Evolutionary conservation across 2,888 invertebrate species (phyloP).

Genomic region (Nephrocerus scutellatus): DNA sequence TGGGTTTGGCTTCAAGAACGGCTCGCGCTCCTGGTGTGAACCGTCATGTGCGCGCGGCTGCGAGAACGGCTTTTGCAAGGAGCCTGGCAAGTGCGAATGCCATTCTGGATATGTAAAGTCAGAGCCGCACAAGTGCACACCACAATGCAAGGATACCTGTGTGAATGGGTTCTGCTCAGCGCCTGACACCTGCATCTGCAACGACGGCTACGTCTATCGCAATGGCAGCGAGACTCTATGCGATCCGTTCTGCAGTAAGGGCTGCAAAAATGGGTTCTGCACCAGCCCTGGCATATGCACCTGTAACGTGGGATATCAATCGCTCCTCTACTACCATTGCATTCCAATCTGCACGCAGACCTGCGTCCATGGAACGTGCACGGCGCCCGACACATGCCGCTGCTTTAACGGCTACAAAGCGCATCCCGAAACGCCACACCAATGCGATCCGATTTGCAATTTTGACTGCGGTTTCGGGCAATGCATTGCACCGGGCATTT

Average conservation of each 20-base stretch:
- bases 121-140: constrained; percentile 34
- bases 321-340: constrained; percentile 33
- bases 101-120: constrained; percentile 34
- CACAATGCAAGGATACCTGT: constrained; percentile 32
- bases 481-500: constrained; percentile 39
- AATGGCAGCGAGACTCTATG: constrained; percentile 37
- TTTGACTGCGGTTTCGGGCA: constrained; percentile 35
- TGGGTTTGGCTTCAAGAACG: constrained; percentile 34
- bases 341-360: constrained; percentile 33
- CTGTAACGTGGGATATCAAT: constrained; percentile 37
- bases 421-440: constrained; percentile 21
- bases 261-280: constrained; percentile 46
- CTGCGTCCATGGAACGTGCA: constrained; percentile 39
- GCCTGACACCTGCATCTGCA: constrained; percentile 44
- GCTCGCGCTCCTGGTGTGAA: constrained; percentile 35
- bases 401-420: constrained; percentile 46
- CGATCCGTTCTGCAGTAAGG: constrained; percentile 35
- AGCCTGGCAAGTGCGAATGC: constrained; percentile 40
- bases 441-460: constrained; percentile 39
- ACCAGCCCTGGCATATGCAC: constrained; percentile 43
- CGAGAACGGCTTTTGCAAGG: constrained; percentile 45
- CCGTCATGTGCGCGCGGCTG: constrained; percentile 40
- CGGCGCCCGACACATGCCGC: constrained; percentile 47
- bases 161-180: constrained; percentile 43
- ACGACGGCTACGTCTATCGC: constrained; percentile 28